These are phyloP conservation scores for Bradysia coprophila DNA, from an alignment of 1,140 invertebrate species.

Conservation along the genomic window DNA sequence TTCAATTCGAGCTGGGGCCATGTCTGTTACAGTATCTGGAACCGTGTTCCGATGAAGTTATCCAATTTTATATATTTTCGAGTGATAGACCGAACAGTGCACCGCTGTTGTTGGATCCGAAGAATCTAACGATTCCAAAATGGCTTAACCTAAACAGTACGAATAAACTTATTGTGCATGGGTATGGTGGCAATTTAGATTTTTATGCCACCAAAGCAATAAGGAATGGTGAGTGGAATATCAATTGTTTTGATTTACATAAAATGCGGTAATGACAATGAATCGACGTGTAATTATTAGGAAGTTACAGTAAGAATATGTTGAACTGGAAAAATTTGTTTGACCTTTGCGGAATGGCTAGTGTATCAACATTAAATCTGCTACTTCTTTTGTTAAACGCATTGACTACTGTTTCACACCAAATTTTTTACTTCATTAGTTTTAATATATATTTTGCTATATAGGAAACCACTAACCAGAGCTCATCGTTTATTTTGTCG, in stretches of 20 bases:
- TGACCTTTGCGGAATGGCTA: no score
- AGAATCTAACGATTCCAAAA: constrained; percentile 1
- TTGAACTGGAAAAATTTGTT: no score
- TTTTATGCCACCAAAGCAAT: not conserved
- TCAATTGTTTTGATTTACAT: not conserved
- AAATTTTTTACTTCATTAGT: no score
- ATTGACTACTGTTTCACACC: no score
- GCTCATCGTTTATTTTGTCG: no score
- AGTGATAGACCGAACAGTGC: not conserved
- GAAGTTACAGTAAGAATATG: no score
- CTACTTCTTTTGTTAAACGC: no score
- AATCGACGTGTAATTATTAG: no score
- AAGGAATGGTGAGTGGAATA: not conserved
- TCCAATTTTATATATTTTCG: constrained; percentile 3
- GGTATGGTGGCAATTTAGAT: constrained; percentile 3
- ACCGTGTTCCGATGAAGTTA: constrained; percentile 3
- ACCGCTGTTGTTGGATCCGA: constrained; percentile 2
- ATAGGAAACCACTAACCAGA: no score
- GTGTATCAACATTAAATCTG: no score
- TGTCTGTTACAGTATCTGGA: constrained; percentile 2
- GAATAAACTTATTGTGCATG: constrained; percentile 5
- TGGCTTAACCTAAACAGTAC: not conserved
- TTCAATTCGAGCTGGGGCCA: constrained; percentile 1
- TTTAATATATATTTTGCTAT: no score
- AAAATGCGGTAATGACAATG: not conserved